A percentile compares a stretch with the other conserved stretches of the same genome.
These are phyloP conservation scores for Mellilla xanthometata DNA, from an alignment of 2,888 invertebrate genomes.

Conservation along the genomic window DNA sequence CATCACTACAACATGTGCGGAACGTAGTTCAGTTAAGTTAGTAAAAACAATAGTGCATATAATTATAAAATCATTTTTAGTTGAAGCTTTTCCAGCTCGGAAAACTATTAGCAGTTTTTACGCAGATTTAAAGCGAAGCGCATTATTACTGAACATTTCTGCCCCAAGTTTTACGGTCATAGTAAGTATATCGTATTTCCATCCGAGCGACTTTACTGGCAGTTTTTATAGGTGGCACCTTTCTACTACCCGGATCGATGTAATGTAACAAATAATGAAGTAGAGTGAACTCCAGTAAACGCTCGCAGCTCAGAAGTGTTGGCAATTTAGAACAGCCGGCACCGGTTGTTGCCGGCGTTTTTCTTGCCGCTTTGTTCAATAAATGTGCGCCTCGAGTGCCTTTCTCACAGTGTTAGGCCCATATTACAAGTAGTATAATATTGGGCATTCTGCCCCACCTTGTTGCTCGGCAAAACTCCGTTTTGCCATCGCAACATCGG, in stretches of 20 bases:
- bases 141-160: conserved; percentile 10
- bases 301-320: conserved; percentile 63
- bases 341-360: conserved; percentile 68
- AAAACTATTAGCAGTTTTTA: conserved; percentile 9
- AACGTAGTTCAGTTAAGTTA: too few relatives aligned
- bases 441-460: too few relatives aligned
- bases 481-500: too few relatives aligned
- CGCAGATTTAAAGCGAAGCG: conserved; percentile 5
- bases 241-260: conserved; percentile 53
- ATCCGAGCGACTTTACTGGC: conserved; percentile 29
- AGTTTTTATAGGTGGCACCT: conserved; percentile 35
- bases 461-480: too few relatives aligned
- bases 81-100: background rate
- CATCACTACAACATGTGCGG: background rate
- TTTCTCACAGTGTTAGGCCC: conserved; percentile 58
- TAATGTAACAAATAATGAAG: conserved; percentile 70
- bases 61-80: conserved; percentile 1
- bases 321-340: conserved; percentile 73
- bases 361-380: conserved; percentile 71
- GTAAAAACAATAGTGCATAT: too few relatives aligned
- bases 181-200: conserved; percentile 31
- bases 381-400: conserved; percentile 62
- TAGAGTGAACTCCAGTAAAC: conserved; percentile 61
- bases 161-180: conserved; percentile 13
- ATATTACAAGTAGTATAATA: too few relatives aligned